Percentiles rank a stretch among this genome's conserved stretches.
Conservation (phyloP, 92 coral and sea anemone species). For the Epizoanthus illoricatus region DNA sequence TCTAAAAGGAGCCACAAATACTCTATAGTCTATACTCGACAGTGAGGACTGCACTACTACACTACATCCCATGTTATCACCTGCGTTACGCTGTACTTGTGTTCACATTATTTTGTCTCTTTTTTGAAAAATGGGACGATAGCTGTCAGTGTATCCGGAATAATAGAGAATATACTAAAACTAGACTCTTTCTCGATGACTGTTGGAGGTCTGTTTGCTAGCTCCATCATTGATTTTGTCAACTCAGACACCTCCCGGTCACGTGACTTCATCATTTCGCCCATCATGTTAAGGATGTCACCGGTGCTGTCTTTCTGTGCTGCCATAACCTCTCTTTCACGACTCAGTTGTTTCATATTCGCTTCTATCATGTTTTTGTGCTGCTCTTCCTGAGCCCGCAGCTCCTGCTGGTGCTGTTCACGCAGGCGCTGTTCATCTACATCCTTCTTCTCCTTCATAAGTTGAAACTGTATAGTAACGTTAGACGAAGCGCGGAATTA, state of each 20-base stretch:
- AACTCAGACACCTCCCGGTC: constrained; percentile 23
- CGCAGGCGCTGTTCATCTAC: constrained; percentile 39
- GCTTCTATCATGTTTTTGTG: constrained; percentile 27
- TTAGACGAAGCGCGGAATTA: background rate
- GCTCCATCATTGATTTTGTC: constrained; percentile 10
- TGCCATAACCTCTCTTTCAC: constrained; percentile 31
- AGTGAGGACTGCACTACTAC: too few relatives aligned
- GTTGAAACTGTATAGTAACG: background rate
- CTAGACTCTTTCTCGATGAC: constrained; percentile 32
- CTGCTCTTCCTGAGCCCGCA: constrained; percentile 39
- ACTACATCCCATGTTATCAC: too few relatives aligned
- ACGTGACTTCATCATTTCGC: constrained; percentile 41
- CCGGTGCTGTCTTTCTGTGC: constrained; percentile 23
- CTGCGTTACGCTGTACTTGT: background rate
- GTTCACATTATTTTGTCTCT: background rate
- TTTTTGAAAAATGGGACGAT: constrained; percentile 6
- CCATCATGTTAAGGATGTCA: constrained; percentile 15
- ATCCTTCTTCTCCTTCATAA: constrained; percentile 27
- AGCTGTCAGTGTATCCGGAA: constrained; percentile 17
- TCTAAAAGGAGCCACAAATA: too few relatives aligned
- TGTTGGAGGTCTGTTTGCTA: constrained; percentile 25
- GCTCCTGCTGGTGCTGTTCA: constrained; percentile 29
- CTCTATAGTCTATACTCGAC: too few relatives aligned
- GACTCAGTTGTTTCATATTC: constrained; percentile 22
- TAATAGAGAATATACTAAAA: background rate